These are phyloP conservation scores for Pangasius sanitwongsei DNA, from an alignment of 2,797 vertebrate species.

Conservation along the genomic window DNA sequence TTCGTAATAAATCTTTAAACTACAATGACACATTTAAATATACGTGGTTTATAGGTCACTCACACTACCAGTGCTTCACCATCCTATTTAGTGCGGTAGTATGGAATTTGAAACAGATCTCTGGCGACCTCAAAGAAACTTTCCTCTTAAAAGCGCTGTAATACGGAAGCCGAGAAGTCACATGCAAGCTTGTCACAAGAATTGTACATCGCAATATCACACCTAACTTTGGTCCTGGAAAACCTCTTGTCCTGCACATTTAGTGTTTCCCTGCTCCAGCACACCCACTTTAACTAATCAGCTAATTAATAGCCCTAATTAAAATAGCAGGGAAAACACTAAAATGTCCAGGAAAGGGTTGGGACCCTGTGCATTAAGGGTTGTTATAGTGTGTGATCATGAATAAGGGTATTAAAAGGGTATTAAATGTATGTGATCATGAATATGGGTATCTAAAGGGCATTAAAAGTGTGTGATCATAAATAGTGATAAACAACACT, in stretches of 20 bases:
- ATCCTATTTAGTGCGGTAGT: not conserved
- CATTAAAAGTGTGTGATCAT: not conserved
- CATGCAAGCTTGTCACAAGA: not conserved
- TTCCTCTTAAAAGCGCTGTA: not conserved
- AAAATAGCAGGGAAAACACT: not conserved
- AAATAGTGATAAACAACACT: not conserved
- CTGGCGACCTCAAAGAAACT: not conserved
- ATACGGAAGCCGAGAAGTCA: conserved; percentile 48
- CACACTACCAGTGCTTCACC: not conserved
- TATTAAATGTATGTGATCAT: not conserved
- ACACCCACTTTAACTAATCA: not conserved
- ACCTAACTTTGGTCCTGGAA: not conserved
- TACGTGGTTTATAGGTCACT: not conserved
- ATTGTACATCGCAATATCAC: not conserved
- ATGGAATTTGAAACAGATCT: not conserved
- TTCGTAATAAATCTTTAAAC: not conserved
- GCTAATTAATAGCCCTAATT: not conserved
- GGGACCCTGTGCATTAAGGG: not conserved
- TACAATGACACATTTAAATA: not conserved
- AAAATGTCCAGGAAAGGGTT: not conserved
- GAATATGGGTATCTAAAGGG: not conserved
- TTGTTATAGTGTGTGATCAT: not conserved
- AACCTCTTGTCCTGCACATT: not conserved
- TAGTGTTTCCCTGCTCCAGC: not conserved
- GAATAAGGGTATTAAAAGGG: not conserved